These are phyloP conservation scores for Leistus spinibarbis DNA, from an alignment of 2,888 invertebrate species.

Conservation along the genomic window DNA sequence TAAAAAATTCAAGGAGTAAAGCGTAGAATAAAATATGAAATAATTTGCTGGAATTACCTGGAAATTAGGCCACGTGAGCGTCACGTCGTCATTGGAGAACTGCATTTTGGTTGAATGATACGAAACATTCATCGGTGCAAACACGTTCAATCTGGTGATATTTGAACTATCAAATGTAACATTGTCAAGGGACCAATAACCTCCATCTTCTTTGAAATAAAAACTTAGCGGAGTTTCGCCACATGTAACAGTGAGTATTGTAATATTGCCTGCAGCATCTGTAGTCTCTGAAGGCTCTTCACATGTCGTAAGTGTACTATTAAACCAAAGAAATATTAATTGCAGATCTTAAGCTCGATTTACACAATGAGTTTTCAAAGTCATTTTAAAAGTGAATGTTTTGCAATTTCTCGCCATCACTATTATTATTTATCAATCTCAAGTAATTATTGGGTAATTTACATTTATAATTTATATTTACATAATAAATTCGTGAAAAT, in stretches of 20 bases:
- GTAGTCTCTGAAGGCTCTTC: too few species aligned
- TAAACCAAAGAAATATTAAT: too few species aligned
- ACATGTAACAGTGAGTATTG: neutral
- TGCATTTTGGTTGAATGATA: slow-evolving; percentile 60
- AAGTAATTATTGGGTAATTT: too few species aligned
- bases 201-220: slow-evolving; percentile 20
- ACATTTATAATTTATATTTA: too few species aligned
- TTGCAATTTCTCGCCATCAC: too few species aligned
- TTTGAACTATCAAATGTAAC: neutral
- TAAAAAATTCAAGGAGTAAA: slow-evolving; percentile 1
- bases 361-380: too few species aligned
- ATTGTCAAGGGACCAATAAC: slow-evolving; percentile 40
- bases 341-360: too few species aligned
- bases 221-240: slow-evolving; percentile 12
- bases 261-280: neutral
- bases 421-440: too few species aligned
- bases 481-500: too few species aligned
- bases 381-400: too few species aligned
- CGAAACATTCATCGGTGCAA: slow-evolving; percentile 59
- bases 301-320: slow-evolving; percentile 6
- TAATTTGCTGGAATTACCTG: slow-evolving; percentile 52
- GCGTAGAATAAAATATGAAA: neutral
- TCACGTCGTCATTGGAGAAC: slow-evolving; percentile 48
- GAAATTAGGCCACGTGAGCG: slow-evolving; percentile 53
- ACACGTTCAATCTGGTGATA: slow-evolving; percentile 46